These are phyloP conservation scores for Tipula vernalis DNA, from an alignment of 2,888 invertebrate genomes.

Conservation along the genomic window DNA sequence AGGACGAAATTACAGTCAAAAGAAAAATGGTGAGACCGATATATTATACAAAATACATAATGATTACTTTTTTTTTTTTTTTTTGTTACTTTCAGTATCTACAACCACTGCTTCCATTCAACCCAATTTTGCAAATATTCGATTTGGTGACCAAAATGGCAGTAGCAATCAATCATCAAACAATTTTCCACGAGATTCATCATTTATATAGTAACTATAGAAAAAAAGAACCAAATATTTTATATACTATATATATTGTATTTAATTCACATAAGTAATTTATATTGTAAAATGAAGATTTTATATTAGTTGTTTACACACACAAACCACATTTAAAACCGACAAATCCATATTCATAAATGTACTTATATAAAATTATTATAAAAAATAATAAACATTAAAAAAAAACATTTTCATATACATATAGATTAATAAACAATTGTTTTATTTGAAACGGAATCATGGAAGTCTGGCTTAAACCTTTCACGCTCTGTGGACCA, in stretches of 20 bases:
- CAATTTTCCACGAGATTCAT: not conserved
- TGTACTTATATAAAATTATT: not conserved
- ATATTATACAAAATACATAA: not conserved
- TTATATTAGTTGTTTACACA: not conserved
- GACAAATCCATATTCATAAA: not conserved
- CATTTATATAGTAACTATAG: not conserved
- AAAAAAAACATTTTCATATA: not conserved
- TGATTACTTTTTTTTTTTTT: not conserved
- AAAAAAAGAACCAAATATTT: not conserved
- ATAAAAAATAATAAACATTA: not conserved
- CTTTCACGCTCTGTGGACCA: too few relatives aligned
- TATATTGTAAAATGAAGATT: not conserved
- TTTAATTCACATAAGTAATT: not conserved
- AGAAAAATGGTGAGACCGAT: constrained; percentile 21
- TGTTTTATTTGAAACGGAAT: not conserved
- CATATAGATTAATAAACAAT: not conserved
- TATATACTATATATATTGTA: not conserved
- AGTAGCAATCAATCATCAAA: not conserved
- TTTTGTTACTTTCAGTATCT: not conserved
- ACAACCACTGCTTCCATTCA: not conserved
- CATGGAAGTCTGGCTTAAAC: too few relatives aligned
- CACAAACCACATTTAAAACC: not conserved
- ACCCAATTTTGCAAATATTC: not conserved
- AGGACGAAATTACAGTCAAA: constrained; percentile 33
- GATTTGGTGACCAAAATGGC: not conserved